Conservation (phyloP, 2,888 invertebrate genomes). For the Frankliniella fusca region DNA sequence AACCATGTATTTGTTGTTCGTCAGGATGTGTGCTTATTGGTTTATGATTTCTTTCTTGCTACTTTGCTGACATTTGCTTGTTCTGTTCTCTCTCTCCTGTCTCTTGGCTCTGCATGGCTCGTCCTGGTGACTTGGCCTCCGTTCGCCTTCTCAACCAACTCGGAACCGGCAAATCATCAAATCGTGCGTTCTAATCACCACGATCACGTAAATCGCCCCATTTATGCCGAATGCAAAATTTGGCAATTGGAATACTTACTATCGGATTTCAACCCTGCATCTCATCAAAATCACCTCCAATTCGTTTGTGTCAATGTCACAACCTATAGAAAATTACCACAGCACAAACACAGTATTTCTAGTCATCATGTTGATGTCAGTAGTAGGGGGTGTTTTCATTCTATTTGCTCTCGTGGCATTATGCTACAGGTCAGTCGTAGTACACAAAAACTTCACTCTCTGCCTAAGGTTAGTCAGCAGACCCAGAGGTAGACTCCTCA, state of each 20-base stretch:
- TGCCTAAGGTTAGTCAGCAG: slow-evolving; percentile 97
- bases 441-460: slow-evolving; percentile 97
- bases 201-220: background rate
- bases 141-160: slow-evolving; percentile 11
- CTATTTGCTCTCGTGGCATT: slow-evolving; percentile 98
- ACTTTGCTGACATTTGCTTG: slow-evolving; percentile 22
- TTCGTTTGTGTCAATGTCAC: background rate
- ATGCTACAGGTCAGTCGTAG: slow-evolving; percentile 99
- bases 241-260: background rate
- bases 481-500: slow-evolving; percentile 47
- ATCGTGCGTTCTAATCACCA: slow-evolving; percentile 13
- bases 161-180: slow-evolving; percentile 11
- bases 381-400: slow-evolving; percentile 98
- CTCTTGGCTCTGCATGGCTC: slow-evolving; percentile 25
- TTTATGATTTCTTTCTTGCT: slow-evolving; percentile 23
- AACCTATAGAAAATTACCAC: slow-evolving; percentile 84
- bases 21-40: slow-evolving; percentile 26
- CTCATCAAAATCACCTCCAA: too few species aligned
- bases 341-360: slow-evolving; percentile 96
- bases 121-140: slow-evolving; percentile 13
- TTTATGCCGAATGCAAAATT: too few species aligned
- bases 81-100: slow-evolving; percentile 26
- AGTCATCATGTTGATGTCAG: slow-evolving; percentile 96
- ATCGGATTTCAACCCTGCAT: too few species aligned
- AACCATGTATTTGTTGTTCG: slow-evolving; percentile 19